phyloP scores from a whole-genome alignment of 2,113 vertebrate genomes.

The Cyphomyrus discorhynchus region DNA sequence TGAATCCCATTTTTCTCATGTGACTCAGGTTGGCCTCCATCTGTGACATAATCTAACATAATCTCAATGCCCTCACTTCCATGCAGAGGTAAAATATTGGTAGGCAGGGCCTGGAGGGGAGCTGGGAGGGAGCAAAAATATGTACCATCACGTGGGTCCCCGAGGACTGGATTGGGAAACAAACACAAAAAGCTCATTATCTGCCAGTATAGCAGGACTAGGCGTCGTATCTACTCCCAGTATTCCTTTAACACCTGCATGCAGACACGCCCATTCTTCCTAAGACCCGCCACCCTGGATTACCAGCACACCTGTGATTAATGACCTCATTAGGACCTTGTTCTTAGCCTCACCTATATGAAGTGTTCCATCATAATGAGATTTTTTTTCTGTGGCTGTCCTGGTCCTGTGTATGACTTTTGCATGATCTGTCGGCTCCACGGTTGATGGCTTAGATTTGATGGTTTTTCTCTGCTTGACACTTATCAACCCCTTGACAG shows the following conservation, averaged over 20 bases:
- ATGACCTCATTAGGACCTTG: neutral
- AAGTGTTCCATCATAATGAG: neutral
- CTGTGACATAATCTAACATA: neutral
- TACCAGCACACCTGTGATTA: neutral
- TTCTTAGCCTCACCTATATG: neutral
- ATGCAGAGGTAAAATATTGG: neutral
- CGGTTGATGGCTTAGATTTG: neutral
- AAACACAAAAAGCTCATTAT: conserved; percentile 5
- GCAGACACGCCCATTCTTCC: neutral
- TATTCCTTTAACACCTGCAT: neutral
- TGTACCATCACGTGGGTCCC: neutral
- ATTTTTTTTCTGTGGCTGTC: neutral
- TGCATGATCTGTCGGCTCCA: neutral
- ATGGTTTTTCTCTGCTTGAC: neutral
- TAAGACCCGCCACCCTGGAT: neutral
- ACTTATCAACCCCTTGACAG: neutral
- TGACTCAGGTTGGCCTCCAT: neutral
- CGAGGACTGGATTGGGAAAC: neutral
- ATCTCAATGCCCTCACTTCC: neutral
- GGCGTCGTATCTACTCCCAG: neutral
- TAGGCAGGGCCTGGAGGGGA: neutral
- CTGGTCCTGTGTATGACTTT: neutral
- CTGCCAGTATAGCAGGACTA: neutral
- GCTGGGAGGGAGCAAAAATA: neutral
- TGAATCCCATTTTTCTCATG: neutral